A percentile compares a stretch with the other conserved stretches of the same genome.
These are phyloP conservation scores for Platyura marginata DNA, from an alignment of 1,140 invertebrate species.

Conservation along the genomic window DNA sequence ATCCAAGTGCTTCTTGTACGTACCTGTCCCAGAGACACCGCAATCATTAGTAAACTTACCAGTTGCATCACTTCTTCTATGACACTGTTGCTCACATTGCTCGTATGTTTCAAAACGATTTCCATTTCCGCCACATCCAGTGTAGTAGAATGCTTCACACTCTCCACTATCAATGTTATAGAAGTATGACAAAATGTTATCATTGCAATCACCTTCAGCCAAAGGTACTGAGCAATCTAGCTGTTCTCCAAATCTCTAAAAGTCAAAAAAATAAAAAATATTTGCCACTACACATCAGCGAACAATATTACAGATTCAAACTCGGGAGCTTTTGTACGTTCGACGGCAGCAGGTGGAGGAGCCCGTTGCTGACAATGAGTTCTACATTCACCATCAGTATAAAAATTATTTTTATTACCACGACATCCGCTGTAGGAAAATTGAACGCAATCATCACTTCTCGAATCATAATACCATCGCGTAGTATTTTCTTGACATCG, in stretches of 20 bases:
- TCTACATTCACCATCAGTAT: conserved; percentile 66
- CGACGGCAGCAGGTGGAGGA: conserved; percentile 13
- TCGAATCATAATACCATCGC: conserved; percentile 56
- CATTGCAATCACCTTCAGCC: conserved; percentile 58
- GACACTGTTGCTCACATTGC: conserved; percentile 73
- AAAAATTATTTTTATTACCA: conserved; percentile 69
- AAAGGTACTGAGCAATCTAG: conserved; percentile 36
- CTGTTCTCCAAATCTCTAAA: no score
- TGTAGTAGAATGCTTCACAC: conserved; percentile 88
- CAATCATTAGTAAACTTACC: conserved; percentile 21
- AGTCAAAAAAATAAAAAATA: no score
- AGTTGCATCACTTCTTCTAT: conserved; percentile 53
- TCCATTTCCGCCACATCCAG: conserved; percentile 81
- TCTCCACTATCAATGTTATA: conserved; percentile 78
- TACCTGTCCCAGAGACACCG: no score
- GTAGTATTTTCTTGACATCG: conserved; percentile 32
- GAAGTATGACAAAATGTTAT: conserved; percentile 78
- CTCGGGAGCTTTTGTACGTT: not conserved
- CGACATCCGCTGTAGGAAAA: conserved; percentile 51
- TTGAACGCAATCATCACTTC: conserved; percentile 39
- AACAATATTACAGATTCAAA: no score
- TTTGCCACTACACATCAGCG: no score
- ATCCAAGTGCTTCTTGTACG: no score
- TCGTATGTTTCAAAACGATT: conserved; percentile 72
- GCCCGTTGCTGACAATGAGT: conserved; percentile 37